These are phyloP conservation scores for Cryptus armator DNA, from an alignment of 2,888 invertebrate genomes.

Conservation along the genomic window DNA sequence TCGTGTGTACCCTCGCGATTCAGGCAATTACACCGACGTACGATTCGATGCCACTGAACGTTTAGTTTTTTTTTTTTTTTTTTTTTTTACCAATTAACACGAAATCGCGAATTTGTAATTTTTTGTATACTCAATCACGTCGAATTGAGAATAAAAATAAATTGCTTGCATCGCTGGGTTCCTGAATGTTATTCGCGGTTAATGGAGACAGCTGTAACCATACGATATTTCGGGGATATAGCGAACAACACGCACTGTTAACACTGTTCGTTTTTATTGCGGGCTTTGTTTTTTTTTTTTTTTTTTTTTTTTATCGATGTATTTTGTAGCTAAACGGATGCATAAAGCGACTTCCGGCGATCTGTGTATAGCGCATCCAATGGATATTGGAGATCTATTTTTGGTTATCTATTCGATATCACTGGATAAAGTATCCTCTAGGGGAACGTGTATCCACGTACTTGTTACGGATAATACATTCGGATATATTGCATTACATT, in stretches of 20 bases:
- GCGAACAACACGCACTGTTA: background rate
- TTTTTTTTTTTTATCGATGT: background rate
- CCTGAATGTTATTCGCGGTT: background rate
- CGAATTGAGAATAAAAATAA: no score
- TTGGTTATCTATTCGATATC: background rate
- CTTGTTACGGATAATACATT: background rate
- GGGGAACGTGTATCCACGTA: background rate
- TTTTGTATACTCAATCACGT: no score
- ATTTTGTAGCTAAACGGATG: background rate
- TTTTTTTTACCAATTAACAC: background rate
- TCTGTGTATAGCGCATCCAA: background rate
- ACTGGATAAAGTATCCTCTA: background rate
- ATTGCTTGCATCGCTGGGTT: background rate
- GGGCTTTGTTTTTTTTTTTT: background rate
- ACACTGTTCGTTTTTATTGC: background rate
- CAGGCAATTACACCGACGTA: background rate
- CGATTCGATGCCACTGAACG: background rate
- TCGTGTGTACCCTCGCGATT: background rate
- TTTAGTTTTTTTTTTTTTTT: no score
- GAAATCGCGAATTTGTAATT: background rate
- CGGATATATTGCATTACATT: constrained; percentile 6
- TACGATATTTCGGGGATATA: background rate
- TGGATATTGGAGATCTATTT: background rate
- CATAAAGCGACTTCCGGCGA: background rate
- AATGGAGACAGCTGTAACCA: background rate